A percentile compares a stretch with the other conserved stretches of the same genome.
Evolutionary conservation across 2,888 invertebrate species (phyloP).

Genomic region (Cepaea hortensis): DNA sequence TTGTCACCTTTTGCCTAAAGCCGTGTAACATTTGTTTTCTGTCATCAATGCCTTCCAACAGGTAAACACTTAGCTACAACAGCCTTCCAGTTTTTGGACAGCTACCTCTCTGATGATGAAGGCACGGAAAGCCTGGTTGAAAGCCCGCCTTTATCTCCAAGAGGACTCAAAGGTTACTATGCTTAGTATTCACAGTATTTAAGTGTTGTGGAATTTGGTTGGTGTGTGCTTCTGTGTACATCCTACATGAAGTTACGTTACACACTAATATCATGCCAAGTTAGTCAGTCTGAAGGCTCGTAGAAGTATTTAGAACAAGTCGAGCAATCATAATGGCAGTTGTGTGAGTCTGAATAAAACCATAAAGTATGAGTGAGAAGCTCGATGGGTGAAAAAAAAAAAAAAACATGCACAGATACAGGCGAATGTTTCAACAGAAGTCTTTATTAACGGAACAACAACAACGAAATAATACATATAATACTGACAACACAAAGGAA

Average conservation of each 20-base stretch:
- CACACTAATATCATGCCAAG: too few species aligned
- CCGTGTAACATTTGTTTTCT: neutral
- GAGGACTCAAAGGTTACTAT: slow-evolving; percentile 23
- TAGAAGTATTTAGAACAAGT: neutral
- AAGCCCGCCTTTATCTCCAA: slow-evolving; percentile 40
- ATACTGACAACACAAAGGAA: too few species aligned
- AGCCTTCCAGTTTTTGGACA: slow-evolving; percentile 69
- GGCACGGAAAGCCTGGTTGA: slow-evolving; percentile 55
- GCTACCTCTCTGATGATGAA: slow-evolving; percentile 69
- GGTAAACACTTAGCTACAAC: slow-evolving; percentile 64
- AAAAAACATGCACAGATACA: too few species aligned
- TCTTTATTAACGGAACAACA: too few species aligned
- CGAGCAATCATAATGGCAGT: too few species aligned
- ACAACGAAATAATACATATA: too few species aligned
- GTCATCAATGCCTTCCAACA: slow-evolving; percentile 39
- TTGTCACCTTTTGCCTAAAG: neutral
- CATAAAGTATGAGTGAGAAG: too few species aligned
- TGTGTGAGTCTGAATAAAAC: too few species aligned
- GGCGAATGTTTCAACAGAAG: too few species aligned
- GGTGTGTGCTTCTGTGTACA: neutral
- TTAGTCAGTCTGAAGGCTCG: too few species aligned
- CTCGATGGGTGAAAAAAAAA: too few species aligned
- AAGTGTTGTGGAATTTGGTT: neutral
- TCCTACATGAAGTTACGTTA: neutral
- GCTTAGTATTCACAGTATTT: neutral